Evolutionary conservation across 2,888 invertebrate species (phyloP).

Genomic region (Ormyrus thymus): DNA sequence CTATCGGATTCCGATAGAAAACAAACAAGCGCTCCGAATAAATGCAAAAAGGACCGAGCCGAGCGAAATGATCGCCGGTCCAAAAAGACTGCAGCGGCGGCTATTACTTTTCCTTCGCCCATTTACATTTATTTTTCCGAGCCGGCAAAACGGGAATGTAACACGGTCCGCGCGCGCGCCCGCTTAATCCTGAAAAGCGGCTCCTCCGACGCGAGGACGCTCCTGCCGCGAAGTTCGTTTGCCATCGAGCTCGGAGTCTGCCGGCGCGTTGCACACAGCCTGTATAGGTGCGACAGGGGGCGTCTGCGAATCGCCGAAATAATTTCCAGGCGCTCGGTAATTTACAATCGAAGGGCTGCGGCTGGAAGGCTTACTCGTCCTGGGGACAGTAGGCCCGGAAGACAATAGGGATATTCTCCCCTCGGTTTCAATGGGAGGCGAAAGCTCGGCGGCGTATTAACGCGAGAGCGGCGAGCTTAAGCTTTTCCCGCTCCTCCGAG

Average conservation of each 20-base stretch:
- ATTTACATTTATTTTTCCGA: neutral
- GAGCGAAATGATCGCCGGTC: neutral
- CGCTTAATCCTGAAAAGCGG: too few species aligned
- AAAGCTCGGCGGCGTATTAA: conserved; percentile 39
- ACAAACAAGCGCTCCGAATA: conserved; percentile 30
- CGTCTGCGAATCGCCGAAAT: conserved; percentile 62
- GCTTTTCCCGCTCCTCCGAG: conserved; percentile 19
- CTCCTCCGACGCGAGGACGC: neutral
- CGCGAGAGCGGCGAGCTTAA: conserved; percentile 42
- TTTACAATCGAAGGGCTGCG: conserved; percentile 60
- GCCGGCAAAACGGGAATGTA: neutral
- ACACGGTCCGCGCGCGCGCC: neutral
- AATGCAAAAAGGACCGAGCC: conserved; percentile 22
- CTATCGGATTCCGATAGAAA: conserved; percentile 48
- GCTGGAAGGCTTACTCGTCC: conserved; percentile 45
- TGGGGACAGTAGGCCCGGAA: conserved; percentile 41
- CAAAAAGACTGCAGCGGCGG: neutral
- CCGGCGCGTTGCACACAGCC: neutral
- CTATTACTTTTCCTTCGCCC: neutral
- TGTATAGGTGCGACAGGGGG: conserved; percentile 46
- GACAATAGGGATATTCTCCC: conserved; percentile 44
- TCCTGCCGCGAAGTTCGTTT: conserved; percentile 57
- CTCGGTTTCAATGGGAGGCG: neutral
- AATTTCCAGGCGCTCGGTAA: conserved; percentile 64
- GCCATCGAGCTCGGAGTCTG: conserved; percentile 59